phyloP scores from a whole-genome alignment of 2,113 vertebrate species.

The Phocoena sinus region DNA sequence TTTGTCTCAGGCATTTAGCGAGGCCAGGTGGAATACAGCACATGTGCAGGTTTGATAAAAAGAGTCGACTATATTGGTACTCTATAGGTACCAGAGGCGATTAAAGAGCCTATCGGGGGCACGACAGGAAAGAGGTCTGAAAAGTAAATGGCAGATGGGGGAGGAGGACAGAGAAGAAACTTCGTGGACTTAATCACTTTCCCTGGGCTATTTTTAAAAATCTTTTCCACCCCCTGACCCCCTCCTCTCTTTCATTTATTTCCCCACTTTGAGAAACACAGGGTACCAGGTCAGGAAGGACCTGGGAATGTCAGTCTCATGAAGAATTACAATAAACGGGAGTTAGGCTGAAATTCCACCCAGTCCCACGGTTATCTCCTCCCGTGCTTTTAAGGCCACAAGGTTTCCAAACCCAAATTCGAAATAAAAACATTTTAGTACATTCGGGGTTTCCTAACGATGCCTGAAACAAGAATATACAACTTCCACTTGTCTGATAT shows the following conservation, averaged over 20 bases:
- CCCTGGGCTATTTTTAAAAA: neutral
- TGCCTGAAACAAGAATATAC: neutral
- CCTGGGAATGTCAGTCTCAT: accelerated
- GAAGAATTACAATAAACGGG: neutral
- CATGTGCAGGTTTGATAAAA: accelerated
- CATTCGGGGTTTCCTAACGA: neutral
- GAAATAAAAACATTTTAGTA: neutral
- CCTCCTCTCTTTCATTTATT: accelerated
- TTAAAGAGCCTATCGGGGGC: accelerated
- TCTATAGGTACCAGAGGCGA: accelerated
- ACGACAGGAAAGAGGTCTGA: accelerated
- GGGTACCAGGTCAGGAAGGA: no score
- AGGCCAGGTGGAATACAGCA: accelerated
- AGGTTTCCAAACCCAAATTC: neutral
- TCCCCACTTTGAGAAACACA: neutral
- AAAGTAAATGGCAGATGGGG: accelerated
- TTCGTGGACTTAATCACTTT: no score
- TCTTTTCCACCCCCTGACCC: accelerated
- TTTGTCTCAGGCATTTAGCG: neutral
- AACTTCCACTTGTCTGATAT: neutral
- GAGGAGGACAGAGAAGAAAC: accelerated
- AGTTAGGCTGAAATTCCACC: neutral
- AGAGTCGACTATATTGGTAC: accelerated
- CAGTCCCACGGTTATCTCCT: accelerated
- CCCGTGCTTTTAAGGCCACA: neutral